Evolutionary conservation across 2,113 vertebrate species (phyloP).

Genomic region (Campylomormyrus numenius): DNA sequence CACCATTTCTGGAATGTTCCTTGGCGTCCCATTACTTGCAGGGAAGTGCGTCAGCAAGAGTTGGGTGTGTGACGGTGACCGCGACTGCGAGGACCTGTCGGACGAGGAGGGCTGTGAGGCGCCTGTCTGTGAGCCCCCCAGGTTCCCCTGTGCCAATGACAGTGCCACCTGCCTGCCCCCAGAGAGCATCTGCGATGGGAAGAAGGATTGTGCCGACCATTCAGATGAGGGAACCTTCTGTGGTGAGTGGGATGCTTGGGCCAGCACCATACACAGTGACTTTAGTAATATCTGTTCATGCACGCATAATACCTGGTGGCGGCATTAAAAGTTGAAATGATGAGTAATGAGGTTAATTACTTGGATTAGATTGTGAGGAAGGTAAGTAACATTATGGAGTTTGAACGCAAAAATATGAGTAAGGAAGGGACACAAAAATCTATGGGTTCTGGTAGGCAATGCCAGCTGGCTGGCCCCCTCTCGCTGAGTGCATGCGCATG

Average conservation of each 20-base stretch:
- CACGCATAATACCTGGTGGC: not conserved
- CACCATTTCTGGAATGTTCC: not conserved
- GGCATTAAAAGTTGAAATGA: not conserved
- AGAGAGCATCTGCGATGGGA: conserved; percentile 79
- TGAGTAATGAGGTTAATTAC: not conserved
- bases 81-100: conserved; percentile 80
- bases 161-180: conserved; percentile 73
- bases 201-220: conserved; percentile 73
- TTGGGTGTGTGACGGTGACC: conserved; percentile 82
- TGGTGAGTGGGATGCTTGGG: conserved; percentile 50
- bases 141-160: conserved; percentile 77
- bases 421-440: not conserved
- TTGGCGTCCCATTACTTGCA: conserved; percentile 31
- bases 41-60: conserved; percentile 81
- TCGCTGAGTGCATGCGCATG: not conserved
- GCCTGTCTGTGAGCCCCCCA: conserved; percentile 72
- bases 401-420: not conserved
- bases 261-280: not conserved
- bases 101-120: conserved; percentile 76
- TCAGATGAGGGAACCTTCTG: conserved; percentile 79
- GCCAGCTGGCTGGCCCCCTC: not conserved
- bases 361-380: not conserved
- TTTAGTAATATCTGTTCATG: not conserved
- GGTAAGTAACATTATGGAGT: not conserved
- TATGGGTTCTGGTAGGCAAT: not conserved